phyloP scores from a whole-genome alignment of 2,888 invertebrate species.

The Leptothorax acervorum region DNA sequence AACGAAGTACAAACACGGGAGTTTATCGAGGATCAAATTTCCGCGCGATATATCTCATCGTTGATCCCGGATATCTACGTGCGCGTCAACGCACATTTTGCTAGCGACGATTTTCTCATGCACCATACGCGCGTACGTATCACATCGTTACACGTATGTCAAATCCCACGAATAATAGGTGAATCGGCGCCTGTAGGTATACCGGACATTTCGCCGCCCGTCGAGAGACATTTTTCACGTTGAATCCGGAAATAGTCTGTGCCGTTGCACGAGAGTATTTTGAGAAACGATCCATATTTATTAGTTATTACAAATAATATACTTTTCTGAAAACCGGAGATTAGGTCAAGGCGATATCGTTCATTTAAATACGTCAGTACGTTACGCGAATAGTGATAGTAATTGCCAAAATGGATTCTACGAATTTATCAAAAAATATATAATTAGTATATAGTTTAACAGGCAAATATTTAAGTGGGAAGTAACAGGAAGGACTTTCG shows the following conservation, averaged over 20 bases:
- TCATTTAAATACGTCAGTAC: constrained; percentile 7
- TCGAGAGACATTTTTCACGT: constrained; percentile 43
- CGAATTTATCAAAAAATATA: constrained; percentile 14
- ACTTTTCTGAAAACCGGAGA: constrained; percentile 37
- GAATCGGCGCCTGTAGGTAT: constrained; percentile 33
- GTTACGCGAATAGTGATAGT: neutral
- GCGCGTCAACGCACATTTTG: constrained; percentile 46
- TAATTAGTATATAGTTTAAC: neutral
- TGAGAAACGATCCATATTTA: constrained; percentile 58
- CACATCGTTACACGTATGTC: constrained; percentile 44
- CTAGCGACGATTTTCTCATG: constrained; percentile 20
- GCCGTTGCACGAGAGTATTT: constrained; percentile 43
- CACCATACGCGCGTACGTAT: constrained; percentile 1
- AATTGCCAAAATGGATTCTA: constrained; percentile 1
- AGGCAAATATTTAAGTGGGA: constrained; percentile 3
- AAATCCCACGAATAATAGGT: constrained; percentile 53
- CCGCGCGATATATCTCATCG: constrained; percentile 48
- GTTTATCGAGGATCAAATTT: constrained; percentile 50
- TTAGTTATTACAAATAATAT: constrained; percentile 51
- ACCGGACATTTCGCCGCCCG: constrained; percentile 23
- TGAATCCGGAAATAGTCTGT: constrained; percentile 46
- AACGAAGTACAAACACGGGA: constrained; percentile 6
- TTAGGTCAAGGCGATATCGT: constrained; percentile 55
- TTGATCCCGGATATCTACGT: constrained; percentile 41
- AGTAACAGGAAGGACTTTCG: neutral